A percentile compares a stretch with the other conserved stretches of the same genome.
Conservation (phyloP, 1,140 invertebrate genomes). For the Vanessa tameamea region DNA sequence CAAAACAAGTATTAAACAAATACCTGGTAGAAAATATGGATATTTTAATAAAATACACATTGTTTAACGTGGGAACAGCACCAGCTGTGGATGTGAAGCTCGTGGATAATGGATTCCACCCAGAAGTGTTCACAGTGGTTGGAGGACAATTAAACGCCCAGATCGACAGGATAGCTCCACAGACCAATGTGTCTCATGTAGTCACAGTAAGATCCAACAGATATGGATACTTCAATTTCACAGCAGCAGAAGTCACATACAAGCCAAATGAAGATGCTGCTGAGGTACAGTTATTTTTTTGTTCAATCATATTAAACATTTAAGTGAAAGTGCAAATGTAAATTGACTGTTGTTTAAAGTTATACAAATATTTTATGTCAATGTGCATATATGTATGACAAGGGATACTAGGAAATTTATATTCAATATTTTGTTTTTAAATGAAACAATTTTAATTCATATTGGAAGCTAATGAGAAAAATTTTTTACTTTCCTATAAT, state of each 20-base stretch:
- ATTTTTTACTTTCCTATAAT: too few relatives aligned
- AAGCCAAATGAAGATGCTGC: conserved; percentile 88
- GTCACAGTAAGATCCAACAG: conserved; percentile 94
- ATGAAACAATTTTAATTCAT: too few relatives aligned
- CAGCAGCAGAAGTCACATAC: conserved; percentile 96
- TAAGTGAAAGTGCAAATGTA: background rate
- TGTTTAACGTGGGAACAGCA: conserved; percentile 92
- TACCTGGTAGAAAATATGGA: conserved; percentile 99
- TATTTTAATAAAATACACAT: conserved; percentile 94
- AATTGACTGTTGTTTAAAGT: background rate
- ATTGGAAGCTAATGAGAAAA: too few relatives aligned
- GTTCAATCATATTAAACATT: background rate
- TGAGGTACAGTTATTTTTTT: conserved; percentile 77
- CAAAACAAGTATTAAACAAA: conserved; percentile 97
- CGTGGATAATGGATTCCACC: conserved; percentile 93
- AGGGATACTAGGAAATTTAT: too few relatives aligned
- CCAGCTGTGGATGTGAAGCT: conserved; percentile 94
- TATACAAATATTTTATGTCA: too few relatives aligned
- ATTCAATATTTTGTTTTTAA: too few relatives aligned
- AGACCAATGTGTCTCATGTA: conserved; percentile 96
- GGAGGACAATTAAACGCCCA: conserved; percentile 91
- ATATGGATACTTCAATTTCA: conserved; percentile 98
- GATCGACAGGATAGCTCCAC: conserved; percentile 94
- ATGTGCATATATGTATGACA: too few relatives aligned
- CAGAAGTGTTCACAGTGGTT: conserved; percentile 92